phyloP scores from a whole-genome alignment of 2,113 vertebrate species.

The Carassius auratus region DNA sequence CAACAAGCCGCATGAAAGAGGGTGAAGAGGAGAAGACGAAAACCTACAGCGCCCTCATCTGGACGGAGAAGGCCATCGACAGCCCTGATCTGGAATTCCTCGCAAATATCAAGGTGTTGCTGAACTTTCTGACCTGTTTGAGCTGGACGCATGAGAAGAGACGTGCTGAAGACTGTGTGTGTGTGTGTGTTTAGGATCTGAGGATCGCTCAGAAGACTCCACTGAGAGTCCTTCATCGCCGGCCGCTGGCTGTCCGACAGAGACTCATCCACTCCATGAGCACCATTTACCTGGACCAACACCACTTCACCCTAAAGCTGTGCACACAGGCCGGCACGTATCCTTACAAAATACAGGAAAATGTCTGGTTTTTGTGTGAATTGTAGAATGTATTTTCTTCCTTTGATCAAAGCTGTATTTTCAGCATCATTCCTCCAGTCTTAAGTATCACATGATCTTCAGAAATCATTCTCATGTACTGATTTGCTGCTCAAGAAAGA shows the following conservation, averaged over 20 bases:
- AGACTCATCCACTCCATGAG: conserved; percentile 89
- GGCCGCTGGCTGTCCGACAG: conserved; percentile 85
- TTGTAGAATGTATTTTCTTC: no score
- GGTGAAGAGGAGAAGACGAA: conserved; percentile 98
- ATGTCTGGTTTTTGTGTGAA: no score
- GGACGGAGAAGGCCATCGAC: conserved; percentile 84
- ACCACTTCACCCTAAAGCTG: conserved; percentile 89
- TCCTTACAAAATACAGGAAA: conserved; percentile 70
- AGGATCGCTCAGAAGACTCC: conserved; percentile 94
- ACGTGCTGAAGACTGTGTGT: neutral
- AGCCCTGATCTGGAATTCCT: conserved; percentile 84
- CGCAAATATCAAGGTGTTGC: conserved; percentile 81
- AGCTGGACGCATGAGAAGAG: neutral
- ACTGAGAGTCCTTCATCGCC: conserved; percentile 89
- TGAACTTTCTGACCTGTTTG: neutral
- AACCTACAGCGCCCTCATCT: conserved; percentile 92
- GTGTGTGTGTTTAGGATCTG: conserved; percentile 78
- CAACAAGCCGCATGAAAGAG: conserved; percentile 93
- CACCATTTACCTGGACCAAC: conserved; percentile 78
- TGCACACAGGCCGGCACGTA: conserved; percentile 97
- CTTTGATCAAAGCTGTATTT: no score
- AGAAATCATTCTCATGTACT: neutral
- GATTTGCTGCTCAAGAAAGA: no score
- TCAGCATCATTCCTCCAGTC: no score
- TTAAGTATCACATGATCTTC: neutral